A percentile compares a stretch with the other conserved stretches of the same genome.
Conservation (phyloP, 2,888 invertebrate species). For the Pheosia gnoma region DNA sequence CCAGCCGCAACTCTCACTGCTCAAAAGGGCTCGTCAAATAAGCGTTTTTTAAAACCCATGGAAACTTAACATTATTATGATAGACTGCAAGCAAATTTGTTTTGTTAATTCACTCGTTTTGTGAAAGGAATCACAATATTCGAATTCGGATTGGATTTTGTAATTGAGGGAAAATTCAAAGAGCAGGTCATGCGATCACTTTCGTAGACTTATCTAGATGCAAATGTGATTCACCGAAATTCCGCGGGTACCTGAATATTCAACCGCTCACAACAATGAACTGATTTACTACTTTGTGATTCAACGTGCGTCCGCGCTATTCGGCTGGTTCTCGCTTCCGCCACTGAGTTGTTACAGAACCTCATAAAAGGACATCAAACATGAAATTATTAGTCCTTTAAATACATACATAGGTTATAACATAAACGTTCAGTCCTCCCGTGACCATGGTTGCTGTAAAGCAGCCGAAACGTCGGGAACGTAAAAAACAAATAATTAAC, state of each 20-base stretch:
- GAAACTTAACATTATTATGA: background rate
- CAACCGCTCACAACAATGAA: slow-evolving; percentile 68
- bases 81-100: background rate
- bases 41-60: slow-evolving; percentile 20
- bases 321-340: slow-evolving; percentile 61
- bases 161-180: slow-evolving; percentile 9
- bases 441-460: too few species aligned
- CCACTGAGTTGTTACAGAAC: slow-evolving; percentile 38
- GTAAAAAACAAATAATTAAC: too few species aligned
- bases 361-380: slow-evolving; percentile 51
- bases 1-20: slow-evolving; percentile 35
- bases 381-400: slow-evolving; percentile 49
- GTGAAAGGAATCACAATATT: background rate
- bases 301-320: slow-evolving; percentile 69
- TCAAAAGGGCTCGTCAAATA: slow-evolving; percentile 33
- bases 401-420: background rate
- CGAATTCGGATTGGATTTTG: slow-evolving; percentile 3
- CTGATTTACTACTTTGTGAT: slow-evolving; percentile 75
- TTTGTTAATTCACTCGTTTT: background rate
- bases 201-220: slow-evolving; percentile 52
- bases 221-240: slow-evolving; percentile 60
- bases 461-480: too few species aligned
- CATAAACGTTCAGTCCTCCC: too few species aligned
- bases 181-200: slow-evolving; percentile 42
- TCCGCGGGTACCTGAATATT: slow-evolving; percentile 61